Percentiles rank a stretch among this genome's conserved stretches.
Evolutionary conservation across 2,797 vertebrate species (phyloP).

Genomic region (Alosa sapidissima): DNA sequence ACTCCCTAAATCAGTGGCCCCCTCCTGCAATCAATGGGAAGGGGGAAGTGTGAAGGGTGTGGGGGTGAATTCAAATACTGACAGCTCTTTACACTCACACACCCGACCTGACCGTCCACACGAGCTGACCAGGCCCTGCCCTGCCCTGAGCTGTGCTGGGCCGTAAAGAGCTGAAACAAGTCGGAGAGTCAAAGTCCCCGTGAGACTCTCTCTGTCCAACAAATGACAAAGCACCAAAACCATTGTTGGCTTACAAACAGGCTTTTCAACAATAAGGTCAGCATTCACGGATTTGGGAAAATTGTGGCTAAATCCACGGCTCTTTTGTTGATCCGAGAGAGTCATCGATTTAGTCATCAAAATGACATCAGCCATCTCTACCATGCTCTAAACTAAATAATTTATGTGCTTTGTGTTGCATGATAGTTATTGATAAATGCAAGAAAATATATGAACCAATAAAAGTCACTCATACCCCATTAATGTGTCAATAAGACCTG

Average conservation of each 20-base stretch:
- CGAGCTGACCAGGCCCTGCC: conserved; percentile 54
- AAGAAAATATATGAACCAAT: conserved; percentile 19
- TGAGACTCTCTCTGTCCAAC: not conserved
- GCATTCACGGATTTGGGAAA: conserved; percentile 21
- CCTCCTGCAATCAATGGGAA: conserved; percentile 51
- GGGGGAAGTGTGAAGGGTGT: conserved; percentile 43
- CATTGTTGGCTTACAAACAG: not conserved
- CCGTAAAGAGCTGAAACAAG: conserved; percentile 50
- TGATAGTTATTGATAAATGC: conserved; percentile 23
- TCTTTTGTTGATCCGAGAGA: conserved; percentile 33
- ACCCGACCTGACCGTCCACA: conserved; percentile 53
- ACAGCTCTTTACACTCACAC: conserved; percentile 48
- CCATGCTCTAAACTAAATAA: not conserved
- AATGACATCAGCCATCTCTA: conserved; percentile 37
- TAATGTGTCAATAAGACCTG: conserved; percentile 7
- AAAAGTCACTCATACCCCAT: conserved; percentile 7
- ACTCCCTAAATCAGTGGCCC: conserved; percentile 63
- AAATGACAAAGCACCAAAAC: not conserved
- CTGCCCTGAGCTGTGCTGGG: conserved; percentile 33
- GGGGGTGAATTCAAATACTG: conserved; percentile 55
- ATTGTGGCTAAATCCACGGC: conserved; percentile 35
- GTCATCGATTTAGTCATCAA: conserved; percentile 32
- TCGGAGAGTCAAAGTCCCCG: conserved; percentile 48
- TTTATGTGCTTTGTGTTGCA: conserved; percentile 11
- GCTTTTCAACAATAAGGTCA: conserved; percentile 28